Base-by-base conservation (phyloP, 2,888 invertebrate species). In the Blastobasis lacticolella region DNA sequence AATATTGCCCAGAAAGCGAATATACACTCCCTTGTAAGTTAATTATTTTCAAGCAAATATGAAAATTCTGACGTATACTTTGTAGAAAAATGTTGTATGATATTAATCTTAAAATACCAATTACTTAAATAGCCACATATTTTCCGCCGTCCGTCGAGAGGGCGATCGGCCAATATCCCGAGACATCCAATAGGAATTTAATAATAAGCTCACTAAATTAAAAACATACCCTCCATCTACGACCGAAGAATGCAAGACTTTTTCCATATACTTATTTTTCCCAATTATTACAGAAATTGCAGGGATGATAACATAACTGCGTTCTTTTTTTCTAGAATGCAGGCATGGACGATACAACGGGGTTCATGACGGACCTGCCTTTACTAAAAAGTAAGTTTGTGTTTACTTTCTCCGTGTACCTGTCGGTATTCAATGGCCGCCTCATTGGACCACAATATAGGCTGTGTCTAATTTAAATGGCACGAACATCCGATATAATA, bases 331-430 rank as follows among this genome's bases (percentile, higher is more conserved):
- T 89, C 50, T 90, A 94, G 93, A 94, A 94, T 78, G 91, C 94
- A 63, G 94, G 94, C 63, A 92, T 96, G 83, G 96, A 96, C 76
- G 96, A 96, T 73, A 95, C 94, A 64, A 91, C 92, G 62, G 94
- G 94, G 49, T 96, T 96, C 84, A 96, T 96, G 91, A 94, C 95
- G 66, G 96, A 96, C 78, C 90, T 96, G 78, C 96, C 96, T 65
- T 90, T 96, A 70, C 90, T 96, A 71, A 96, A 96, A 93, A 95
- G 96, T 96, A 88, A 94, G 94, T 38, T 47, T 44, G 7, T 3
- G 6, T 41, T 9, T 40, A 6, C 41, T 6, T 40, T 40, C 7
- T 40, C 41, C 41, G 4, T 9, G 7, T 9, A 9, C 4, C 41
- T 40, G 41, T 40, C 41, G 6, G 41, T 40, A 6, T 40, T 3